Evolutionary conservation across 2,888 invertebrate species (phyloP), one percentile per base, ranked within the genome.

Genomic region (Drosophila borborema): DNA sequence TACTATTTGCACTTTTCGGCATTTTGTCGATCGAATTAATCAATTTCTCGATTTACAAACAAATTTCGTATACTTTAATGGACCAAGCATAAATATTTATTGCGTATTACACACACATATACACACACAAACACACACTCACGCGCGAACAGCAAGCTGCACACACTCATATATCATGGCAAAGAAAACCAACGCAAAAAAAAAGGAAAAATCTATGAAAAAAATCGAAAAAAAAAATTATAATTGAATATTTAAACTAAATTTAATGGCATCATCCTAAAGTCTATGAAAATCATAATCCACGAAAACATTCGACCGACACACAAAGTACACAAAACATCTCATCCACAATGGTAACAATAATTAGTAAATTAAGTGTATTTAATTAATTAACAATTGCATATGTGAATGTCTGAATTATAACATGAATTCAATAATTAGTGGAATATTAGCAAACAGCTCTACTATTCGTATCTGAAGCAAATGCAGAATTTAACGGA

Each of bases 321-420:
- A 82, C 64, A 66, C 62, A 49, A 81, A 55, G 65, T 54, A 81
- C 56, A 70, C 64, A 38, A 71, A 66, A 91, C 81, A 90, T 89
- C 90, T 91, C 92, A 92, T 91, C 92, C 91, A 92, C 92, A 91
- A 91, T 90, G 92, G 92, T 92, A 92, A 92, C 92, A 92, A 92
- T 92, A 92, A 92, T 91, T 92, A 92, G 92, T 83, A 73, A 82
- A 83, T 82, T 92, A 92, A 92, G 92, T 83, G 82, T 88, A 87
- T 82, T 81, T 74, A 74, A 79, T 73, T 74, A 76, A 79, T 54
- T 58, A 77, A 64, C 55, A 77, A 80, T 69, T 70, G 61, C 69
- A 74, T 64, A 82, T 69, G 73, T 76, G 76, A 82, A 76, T 87
- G 80, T 87, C 86, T 84, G 72, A 84, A 70, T 71, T 75, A 81